Evolutionary conservation across 2,113 vertebrate species (phyloP), one percentile per base, ranked within the genome.

Genomic region (Perca flavescens): DNA sequence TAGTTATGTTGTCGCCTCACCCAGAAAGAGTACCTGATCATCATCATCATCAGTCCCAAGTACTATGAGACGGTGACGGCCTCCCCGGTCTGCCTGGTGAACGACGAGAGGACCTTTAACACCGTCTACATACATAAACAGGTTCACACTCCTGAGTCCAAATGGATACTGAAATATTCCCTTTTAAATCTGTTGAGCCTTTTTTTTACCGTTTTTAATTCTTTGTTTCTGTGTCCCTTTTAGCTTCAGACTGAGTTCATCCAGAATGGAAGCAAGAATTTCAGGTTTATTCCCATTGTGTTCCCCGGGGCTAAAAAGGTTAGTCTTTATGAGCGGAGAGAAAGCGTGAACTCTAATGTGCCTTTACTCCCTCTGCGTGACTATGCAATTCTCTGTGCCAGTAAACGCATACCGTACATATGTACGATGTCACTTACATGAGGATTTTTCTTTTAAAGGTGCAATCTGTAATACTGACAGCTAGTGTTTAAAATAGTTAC

Each of bases 201-300:
- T 4, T 0, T 53, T 28, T 16, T n/a, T 15, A 10, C 40, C 40
- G 11, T 43, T 36, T 36, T 36, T 8, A 6, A 28, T 52, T 16
- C 17, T 46, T 31, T 3, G 14, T 22, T 72, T 10, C 12, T 81
- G 52, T 84, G 6, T 83, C 7, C 21, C 14, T 10, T 56, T 50
- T 87, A 96, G 96, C 91, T 96, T 36, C 95, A 96, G 89, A 96
- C 90, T 75, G 96, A 96, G 88, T 96, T 96, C 85, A 96, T 96
- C 66, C 95, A 96, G 86, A 96, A 96, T 16, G 96, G 96, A 11
- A 95, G 95, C 91, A 96, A 95, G 86, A 96, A 96, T 82, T 96
- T 96, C 89, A 81, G 96, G 79, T 96, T 96, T 80, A 95, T 96
- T 77, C 96, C 96, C 3, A 93, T 96, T 49, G 68, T 96, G 80